Evolutionary conservation across 1,140 invertebrate genomes (phyloP).

Genomic region (Chrysopa pallens): DNA sequence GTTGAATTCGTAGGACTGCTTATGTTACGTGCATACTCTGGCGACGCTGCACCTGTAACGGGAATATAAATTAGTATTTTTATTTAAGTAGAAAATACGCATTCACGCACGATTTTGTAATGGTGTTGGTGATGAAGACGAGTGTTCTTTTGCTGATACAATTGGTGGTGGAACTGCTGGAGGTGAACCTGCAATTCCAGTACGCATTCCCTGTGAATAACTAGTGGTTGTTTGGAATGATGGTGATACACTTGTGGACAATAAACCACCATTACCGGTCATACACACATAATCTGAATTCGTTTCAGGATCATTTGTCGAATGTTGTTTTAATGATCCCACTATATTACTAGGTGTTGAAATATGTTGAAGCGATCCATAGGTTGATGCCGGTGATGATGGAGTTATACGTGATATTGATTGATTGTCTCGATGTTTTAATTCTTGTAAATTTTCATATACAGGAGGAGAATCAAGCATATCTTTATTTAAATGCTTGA

Average conservation of each 20-base stretch:
- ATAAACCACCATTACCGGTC: slow-evolving; percentile 33
- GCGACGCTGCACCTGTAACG: no score
- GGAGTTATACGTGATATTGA: slow-evolving; percentile 3
- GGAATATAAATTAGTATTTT: no score
- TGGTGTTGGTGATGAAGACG: slow-evolving; percentile 29
- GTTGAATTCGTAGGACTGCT: slow-evolving; percentile 16
- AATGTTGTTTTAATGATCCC: not conserved
- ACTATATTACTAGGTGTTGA: not conserved
- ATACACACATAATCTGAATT: slow-evolving; percentile 53
- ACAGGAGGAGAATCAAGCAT: slow-evolving; percentile 34
- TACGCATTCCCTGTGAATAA: slow-evolving; percentile 11
- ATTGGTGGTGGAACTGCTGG: slow-evolving; percentile 12
- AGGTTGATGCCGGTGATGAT: slow-evolving; percentile 11
- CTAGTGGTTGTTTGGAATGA: slow-evolving; percentile 19
- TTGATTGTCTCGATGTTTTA: slow-evolving; percentile 17
- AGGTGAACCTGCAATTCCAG: slow-evolving; percentile 19
- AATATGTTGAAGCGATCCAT: slow-evolving; percentile 15
- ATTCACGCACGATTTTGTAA: slow-evolving; percentile 7
- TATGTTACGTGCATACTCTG: no score
- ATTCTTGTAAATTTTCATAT: slow-evolving; percentile 53
- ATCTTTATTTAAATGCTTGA: slow-evolving; percentile 7
- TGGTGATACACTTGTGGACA: slow-evolving; percentile 16
- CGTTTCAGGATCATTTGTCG: slow-evolving; percentile 25
- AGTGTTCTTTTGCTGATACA: slow-evolving; percentile 14
- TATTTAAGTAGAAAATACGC: not conserved